Base-by-base conservation (phyloP, 2,797 vertebrate species). In the Lacerta agilis region DNA sequence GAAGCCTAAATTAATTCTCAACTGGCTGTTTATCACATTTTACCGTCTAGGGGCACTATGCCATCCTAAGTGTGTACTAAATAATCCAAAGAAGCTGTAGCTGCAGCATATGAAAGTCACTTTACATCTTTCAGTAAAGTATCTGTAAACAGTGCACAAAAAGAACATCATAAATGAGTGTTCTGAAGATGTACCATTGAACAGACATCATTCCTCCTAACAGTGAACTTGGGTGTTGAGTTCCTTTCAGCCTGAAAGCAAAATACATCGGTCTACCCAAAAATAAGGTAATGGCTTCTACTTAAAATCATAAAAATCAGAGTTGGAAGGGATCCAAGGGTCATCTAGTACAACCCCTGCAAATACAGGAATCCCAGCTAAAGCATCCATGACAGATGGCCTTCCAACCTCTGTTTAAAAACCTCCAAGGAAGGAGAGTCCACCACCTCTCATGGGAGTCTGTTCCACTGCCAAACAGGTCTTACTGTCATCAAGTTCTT, bases 1-100 rank as follows among this genome's bases (percentile, higher is more conserved):
- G 93, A 93, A 94, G 91, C 93, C 91, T 92, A 94, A 93, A 96
- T 94, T 92, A 91, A 82, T 49, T 58, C 8, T 0, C 11, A 10
- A 89, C 38, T 86, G 91, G 10, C 81, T 92, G 58, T 89, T 85
- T 13, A 77, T 18, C 27, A 77, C 55, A 0, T 7, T 86, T 82
- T 90, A 87, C 18, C 58, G 93, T 85, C 88, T 85, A 8, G 13
- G 49, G 80, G 55, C 64, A 3, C 49, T 76, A 88, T 61, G n/a
- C 33, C 85, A 78, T 23, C 71, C 69, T 91, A 92, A 83, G 0
- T 29, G 18, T 38, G 87, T 84, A 0, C 81, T 88, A 49, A 75
- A 72, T 36, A 88, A 90, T 79, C 73, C 0, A 0, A 78, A 4
- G 17, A 0, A 0, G 1, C 66, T 49, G 69, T 49, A 2, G 29